phyloP scores from a whole-genome alignment of 23 tunicate species.

The Corella eumyota region DNA sequence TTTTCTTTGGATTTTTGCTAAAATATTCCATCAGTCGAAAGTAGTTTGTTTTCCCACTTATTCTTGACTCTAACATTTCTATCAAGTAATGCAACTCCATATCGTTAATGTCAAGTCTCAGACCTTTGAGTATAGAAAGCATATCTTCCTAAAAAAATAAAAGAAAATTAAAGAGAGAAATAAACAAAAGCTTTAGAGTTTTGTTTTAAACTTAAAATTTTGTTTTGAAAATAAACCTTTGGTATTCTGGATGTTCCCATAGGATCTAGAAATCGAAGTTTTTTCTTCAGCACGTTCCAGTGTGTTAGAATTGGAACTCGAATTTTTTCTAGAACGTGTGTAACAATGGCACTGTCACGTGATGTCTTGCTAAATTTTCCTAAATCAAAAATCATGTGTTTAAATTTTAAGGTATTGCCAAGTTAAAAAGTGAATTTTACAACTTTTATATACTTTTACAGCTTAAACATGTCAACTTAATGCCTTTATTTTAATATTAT shows the following conservation, averaged over 20 bases:
- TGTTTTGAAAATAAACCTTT: constrained; percentile 65
- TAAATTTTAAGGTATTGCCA: too few relatives aligned
- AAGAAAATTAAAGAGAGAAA: not conserved
- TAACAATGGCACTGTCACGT: constrained; percentile 49
- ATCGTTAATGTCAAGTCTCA: constrained; percentile 42
- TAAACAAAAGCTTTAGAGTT: not conserved
- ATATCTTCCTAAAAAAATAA: constrained; percentile 50
- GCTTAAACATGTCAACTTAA: too few relatives aligned
- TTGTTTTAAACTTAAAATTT: not conserved
- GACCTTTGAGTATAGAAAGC: constrained; percentile 49
- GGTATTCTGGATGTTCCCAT: constrained; percentile 86
- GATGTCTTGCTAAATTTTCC: constrained; percentile 62
- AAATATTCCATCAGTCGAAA: constrained; percentile 70
- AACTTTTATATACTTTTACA: too few relatives aligned
- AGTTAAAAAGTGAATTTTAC: too few relatives aligned
- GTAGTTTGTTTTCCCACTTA: constrained; percentile 71
- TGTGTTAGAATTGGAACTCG: constrained; percentile 42
- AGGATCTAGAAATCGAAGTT: constrained; percentile 73
- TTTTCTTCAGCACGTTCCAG: constrained; percentile 71
- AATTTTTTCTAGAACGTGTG: constrained; percentile 62
- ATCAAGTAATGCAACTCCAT: constrained; percentile 70
- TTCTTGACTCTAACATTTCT: constrained; percentile 83
- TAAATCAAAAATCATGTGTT: constrained; percentile 1
- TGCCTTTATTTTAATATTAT: too few relatives aligned
- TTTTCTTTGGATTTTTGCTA: constrained; percentile 38